A percentile compares a stretch with the other conserved stretches of the same genome.
Evolutionary conservation across 2,797 vertebrate species (phyloP).

Genomic region (Falco naumanni): DNA sequence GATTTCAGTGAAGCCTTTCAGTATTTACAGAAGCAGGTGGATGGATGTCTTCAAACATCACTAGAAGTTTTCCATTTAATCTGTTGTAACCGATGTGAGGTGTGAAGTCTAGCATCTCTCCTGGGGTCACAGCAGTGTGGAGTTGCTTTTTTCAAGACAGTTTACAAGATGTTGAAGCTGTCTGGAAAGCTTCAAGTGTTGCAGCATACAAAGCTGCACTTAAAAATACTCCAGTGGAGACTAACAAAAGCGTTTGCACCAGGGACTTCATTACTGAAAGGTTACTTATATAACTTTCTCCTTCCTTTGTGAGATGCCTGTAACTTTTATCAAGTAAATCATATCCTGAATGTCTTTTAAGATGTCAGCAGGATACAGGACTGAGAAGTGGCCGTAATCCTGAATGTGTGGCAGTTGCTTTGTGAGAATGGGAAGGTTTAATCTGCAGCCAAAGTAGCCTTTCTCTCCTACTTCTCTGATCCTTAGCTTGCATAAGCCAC

Average conservation of each 20-base stretch:
- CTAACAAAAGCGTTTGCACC: rapidly evolving
- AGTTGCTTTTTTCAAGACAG: not conserved
- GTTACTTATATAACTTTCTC: not conserved
- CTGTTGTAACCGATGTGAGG: not conserved
- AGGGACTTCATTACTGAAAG: not conserved
- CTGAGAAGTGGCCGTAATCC: not conserved
- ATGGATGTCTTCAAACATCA: not conserved
- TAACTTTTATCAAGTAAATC: not conserved
- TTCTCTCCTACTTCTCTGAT: constrained; percentile 10
- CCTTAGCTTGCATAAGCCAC: not conserved
- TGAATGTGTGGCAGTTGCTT: not conserved
- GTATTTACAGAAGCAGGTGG: not conserved
- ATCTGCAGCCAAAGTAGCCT: not conserved
- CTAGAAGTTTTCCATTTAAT: rapidly evolving
- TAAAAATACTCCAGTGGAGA: not conserved
- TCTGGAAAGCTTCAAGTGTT: not conserved
- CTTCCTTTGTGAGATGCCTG: not conserved
- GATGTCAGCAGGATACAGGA: not conserved
- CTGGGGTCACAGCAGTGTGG: rapidly evolving
- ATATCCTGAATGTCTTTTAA: not conserved
- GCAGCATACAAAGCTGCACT: not conserved
- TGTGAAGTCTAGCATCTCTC: not conserved
- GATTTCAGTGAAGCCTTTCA: not conserved
- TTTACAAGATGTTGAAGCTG: not conserved
- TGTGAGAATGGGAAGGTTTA: not conserved